phyloP scores from a whole-genome alignment of 2,888 invertebrate genomes.

The Diarsia dahlii region DNA sequence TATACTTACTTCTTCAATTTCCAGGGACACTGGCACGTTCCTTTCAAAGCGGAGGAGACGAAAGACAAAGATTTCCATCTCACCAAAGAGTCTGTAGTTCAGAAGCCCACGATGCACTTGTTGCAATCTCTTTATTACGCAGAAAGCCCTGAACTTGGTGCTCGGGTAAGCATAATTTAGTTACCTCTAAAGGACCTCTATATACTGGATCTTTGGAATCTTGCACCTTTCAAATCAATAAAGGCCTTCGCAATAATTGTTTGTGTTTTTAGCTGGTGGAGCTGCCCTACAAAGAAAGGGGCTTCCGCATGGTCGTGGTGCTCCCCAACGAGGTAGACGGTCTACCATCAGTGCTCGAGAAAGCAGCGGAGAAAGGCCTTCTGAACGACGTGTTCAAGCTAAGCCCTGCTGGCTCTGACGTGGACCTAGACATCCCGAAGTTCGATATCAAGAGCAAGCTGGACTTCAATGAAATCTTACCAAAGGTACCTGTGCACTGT shows the following conservation, averaged over 20 bases:
- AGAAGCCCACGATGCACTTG: conserved; percentile 78
- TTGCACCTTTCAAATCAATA: not conserved
- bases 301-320: conserved; percentile 80
- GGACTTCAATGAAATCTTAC: conserved; percentile 74
- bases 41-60: conserved; percentile 72
- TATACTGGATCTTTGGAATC: not conserved
- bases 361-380: conserved; percentile 72
- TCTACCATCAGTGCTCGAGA: conserved; percentile 71
- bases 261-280: conserved; percentile 73
- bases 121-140: conserved; percentile 70
- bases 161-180: conserved; percentile 67
- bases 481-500: conserved; percentile 70
- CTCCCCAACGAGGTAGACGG: conserved; percentile 77
- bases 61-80: conserved; percentile 75
- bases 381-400: conserved; percentile 73
- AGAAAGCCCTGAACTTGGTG: conserved; percentile 72
- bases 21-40: conserved; percentile 80
- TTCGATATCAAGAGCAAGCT: conserved; percentile 75
- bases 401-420: conserved; percentile 60
- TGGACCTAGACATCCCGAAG: conserved; percentile 76
- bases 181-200: not conserved
- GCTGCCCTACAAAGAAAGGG: conserved; percentile 77
- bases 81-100: conserved; percentile 65
- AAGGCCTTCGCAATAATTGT: not conserved
- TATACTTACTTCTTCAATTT: conserved; percentile 18